These are phyloP conservation scores for Actinia tenebrosa DNA, from an alignment of 64 coral and sea anemone species.

Conservation along the genomic window DNA sequence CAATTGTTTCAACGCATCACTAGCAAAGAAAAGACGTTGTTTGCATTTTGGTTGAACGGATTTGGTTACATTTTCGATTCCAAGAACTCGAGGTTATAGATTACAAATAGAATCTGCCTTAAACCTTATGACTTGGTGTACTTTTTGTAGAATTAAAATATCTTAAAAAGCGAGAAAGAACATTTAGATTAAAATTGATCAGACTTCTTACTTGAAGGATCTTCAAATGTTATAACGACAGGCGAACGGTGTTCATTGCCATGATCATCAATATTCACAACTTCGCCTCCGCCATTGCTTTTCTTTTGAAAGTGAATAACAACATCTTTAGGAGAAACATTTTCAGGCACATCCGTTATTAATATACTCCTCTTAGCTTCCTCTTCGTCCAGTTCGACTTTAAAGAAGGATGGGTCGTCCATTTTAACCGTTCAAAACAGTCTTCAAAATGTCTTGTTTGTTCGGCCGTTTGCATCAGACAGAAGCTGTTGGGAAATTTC, in stretches of 20 bases:
- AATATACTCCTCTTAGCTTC: constrained; percentile 11
- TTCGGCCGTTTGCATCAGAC: background rate
- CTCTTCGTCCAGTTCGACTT: constrained; percentile 6
- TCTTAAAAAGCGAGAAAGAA: too few species aligned
- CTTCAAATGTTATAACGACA: constrained; percentile 1
- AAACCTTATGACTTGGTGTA: background rate
- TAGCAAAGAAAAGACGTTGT: too few species aligned
- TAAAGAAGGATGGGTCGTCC: background rate
- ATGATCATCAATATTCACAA: background rate
- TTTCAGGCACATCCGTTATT: background rate
- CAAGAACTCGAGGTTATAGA: too few species aligned
- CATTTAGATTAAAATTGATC: too few species aligned
- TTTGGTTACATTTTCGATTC: too few species aligned
- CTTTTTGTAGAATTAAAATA: background rate
- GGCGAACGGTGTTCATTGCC: background rate
- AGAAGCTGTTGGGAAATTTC: background rate
- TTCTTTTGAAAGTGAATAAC: constrained; percentile 60
- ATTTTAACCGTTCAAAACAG: background rate
- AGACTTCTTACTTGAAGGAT: background rate
- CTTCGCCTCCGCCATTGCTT: constrained; percentile 61
- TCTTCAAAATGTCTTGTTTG: constrained; percentile 12
- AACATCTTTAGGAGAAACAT: background rate
- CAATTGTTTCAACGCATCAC: too few species aligned
- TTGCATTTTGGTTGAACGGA: too few species aligned
- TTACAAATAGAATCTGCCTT: too few species aligned